Percentiles rank a stretch among this genome's conserved stretches.
Conservation (phyloP, 2,113 vertebrate species). For the Prochilodus magdalenae region DNA sequence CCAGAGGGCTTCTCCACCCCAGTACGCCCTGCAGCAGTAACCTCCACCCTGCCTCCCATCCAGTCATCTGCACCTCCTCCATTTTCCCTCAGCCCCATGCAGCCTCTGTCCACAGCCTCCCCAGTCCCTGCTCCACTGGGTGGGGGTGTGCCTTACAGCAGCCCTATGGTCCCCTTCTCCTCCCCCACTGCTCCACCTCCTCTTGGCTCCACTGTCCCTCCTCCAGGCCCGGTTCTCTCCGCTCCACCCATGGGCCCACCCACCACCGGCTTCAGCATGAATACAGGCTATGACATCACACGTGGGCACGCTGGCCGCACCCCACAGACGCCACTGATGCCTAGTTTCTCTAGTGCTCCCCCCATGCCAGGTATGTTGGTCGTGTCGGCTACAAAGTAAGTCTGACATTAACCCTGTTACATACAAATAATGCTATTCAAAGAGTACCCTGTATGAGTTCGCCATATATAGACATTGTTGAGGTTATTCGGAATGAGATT, state of each 20-base stretch:
- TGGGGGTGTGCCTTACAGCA: conserved; percentile 58
- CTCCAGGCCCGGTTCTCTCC: conserved; percentile 61
- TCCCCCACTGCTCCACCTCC: conserved; percentile 54
- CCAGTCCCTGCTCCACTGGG: conserved; percentile 43
- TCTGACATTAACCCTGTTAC: no score
- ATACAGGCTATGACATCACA: conserved; percentile 89
- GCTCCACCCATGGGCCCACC: conserved; percentile 81
- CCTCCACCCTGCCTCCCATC: conserved; percentile 63
- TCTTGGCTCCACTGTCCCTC: conserved; percentile 46
- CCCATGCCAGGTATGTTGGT: conserved; percentile 79
- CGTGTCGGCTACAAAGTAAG: not conserved
- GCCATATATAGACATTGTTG: no score
- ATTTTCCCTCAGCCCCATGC: conserved; percentile 50
- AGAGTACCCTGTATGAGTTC: no score
- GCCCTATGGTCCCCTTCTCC: conserved; percentile 51
- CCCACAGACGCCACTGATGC: conserved; percentile 93
- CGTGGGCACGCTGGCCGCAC: conserved; percentile 92
- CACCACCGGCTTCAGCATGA: conserved; percentile 81
- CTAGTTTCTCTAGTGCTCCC: conserved; percentile 81
- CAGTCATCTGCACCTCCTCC: conserved; percentile 64
- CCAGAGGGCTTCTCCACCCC: conserved; percentile 61
- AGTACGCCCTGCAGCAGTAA: conserved; percentile 50
- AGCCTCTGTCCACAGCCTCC: conserved; percentile 34
- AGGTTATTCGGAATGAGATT: no score
- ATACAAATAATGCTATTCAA: no score